Conservation (phyloP, 2,113 vertebrate species). For the Serinus canaria region DNA sequence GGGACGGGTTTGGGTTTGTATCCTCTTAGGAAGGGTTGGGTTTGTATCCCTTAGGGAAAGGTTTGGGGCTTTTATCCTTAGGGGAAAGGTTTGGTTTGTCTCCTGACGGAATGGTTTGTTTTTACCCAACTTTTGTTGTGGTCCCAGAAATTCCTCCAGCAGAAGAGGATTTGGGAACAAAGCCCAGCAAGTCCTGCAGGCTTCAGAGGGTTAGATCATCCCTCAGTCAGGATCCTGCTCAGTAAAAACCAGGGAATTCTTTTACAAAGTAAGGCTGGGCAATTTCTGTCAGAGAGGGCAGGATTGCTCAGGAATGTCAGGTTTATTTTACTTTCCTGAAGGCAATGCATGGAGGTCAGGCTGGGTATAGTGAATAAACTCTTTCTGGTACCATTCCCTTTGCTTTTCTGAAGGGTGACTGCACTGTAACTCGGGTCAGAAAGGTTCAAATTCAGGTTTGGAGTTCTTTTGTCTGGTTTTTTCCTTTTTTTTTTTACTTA, state of each 20-base stretch:
- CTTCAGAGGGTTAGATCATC: neutral
- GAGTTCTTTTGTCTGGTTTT: neutral
- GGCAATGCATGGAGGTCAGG: rapidly evolving
- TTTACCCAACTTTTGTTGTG: rapidly evolving
- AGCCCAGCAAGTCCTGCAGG: neutral
- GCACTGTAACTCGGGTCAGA: neutral
- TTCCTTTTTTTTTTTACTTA: neutral
- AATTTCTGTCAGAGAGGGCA: neutral
- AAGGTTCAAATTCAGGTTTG: neutral
- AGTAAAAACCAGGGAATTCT: neutral
- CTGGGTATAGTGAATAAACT: neutral
- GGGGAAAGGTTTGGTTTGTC: too few relatives aligned
- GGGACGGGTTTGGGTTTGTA: too few relatives aligned
- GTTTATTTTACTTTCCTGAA: neutral
- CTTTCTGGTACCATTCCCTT: neutral
- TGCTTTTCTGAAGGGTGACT: neutral
- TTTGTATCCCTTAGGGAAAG: neutral
- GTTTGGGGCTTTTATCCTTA: too few relatives aligned
- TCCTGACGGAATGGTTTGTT: too few relatives aligned
- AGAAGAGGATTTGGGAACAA: neutral
- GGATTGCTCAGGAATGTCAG: rapidly evolving
- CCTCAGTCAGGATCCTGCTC: neutral
- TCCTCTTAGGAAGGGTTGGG: neutral
- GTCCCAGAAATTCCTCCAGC: neutral
- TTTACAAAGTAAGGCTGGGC: neutral